Evolutionary conservation across 2,797 vertebrate genomes (phyloP).

Genomic region (Tenualosa thibaudeaui): DNA sequence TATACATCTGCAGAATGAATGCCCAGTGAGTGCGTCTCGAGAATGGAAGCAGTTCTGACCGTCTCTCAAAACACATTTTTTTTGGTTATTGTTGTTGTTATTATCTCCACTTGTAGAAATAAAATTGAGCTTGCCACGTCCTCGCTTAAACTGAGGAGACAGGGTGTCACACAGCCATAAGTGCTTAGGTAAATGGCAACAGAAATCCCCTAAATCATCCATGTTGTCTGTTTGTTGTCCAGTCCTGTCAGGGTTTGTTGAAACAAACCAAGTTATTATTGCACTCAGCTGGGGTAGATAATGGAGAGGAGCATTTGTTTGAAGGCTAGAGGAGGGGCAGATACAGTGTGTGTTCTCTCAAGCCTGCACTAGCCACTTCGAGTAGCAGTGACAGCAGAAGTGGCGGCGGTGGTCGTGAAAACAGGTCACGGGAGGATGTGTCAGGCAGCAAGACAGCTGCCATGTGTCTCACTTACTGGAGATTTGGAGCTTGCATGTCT

Average conservation of each 20-base stretch:
- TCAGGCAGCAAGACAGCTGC: neutral
- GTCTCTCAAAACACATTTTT: neutral
- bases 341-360: neutral
- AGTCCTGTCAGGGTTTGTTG: constrained; percentile 33
- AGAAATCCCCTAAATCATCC: neutral
- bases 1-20: neutral
- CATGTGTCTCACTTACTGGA: neutral
- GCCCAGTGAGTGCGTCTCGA: neutral
- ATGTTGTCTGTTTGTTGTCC: neutral
- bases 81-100: neutral
- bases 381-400: neutral
- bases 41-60: neutral
- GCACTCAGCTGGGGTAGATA: constrained; percentile 26
- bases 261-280: constrained; percentile 50
- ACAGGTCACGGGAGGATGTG: neutral
- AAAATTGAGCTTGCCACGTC: constrained; percentile 33
- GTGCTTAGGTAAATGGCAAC: constrained; percentile 44
- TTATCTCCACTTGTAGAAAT: neutral
- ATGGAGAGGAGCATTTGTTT: constrained; percentile 21
- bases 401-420: neutral
- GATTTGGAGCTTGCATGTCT: neutral
- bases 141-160: constrained; percentile 34
- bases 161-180: constrained; percentile 37
- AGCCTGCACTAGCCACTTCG: neutral
- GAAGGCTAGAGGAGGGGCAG: neutral